Base-by-base conservation (phyloP, 2,797 vertebrate genomes). In the Chrysolophus pictus region DNA sequence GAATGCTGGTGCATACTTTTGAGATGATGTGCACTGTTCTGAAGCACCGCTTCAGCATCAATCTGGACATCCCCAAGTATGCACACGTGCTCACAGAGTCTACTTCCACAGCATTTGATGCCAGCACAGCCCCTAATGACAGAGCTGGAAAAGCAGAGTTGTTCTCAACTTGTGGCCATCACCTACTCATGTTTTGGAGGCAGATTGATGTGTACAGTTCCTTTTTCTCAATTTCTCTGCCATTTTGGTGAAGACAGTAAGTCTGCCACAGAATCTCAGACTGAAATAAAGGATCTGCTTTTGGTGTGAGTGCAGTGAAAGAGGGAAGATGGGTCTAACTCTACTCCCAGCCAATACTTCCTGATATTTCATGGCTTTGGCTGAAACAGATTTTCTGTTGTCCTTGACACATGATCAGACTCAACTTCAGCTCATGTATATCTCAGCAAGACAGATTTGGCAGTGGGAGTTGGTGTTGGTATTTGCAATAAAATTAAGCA, bases 401-500 rank as follows among this genome's bases (percentile, higher is more conserved):
- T 73, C 92, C 89, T 94, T 94, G 91, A 93, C 72, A 81, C 6
- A 5, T 81, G 83, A 89, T 83, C 84, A 91, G 69, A 59, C 84
- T 81, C 74, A 67, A 24, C 76, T 95, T 95, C 80, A 70, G 72
- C 86, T 94, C 73, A n/a, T 87, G 83, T 90, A 91, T 87, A 95
- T 80, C 68, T 86, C 92, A 92, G 90, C 64, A 80, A 93, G 94
- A 90, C 73, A 86, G 84, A 89, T 70, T 93, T 96, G 94, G 93
- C 95, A 94, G 51, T 64, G 86, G 75, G 71, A 96, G 53, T 68
- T 63, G 73, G n/a, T 95, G 62, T 73, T 92, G 88, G 90, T 68
- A 77, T 95, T 94, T 90, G 87, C 92, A 90, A 79, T 91, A 91
- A 92, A 89, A 97, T 94, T 94, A 97, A 94, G 89, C 88, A 96